Base-by-base conservation (phyloP, 2,888 invertebrate species). In the Willowsia nigromaculata region DNA sequence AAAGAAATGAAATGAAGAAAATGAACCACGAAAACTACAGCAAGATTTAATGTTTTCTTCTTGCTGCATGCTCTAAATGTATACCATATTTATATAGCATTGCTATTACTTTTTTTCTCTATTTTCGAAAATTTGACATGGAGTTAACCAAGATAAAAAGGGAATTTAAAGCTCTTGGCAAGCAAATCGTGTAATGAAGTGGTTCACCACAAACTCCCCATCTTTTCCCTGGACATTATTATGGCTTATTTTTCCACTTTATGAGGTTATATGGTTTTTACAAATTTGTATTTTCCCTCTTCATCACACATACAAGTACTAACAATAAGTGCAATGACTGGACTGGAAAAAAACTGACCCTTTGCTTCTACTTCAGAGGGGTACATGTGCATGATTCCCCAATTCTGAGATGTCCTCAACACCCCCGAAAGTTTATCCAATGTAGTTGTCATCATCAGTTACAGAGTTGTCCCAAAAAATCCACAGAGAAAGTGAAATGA, bases 131-230 rank as follows among this genome's bases (percentile, higher is more conserved):
- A 68, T 86, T 86, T 86, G 85, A 86, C 85, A 65, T 47, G 65
- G 85, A 86, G 76, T 85, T 62, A 76, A 74, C 84, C 56, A 85
- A 85, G 78, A 86, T 80, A 86, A 68, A 86, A 76, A 80, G 68
- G 71, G 81, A 87, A 87, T 87, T 87, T 87, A 81, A 62, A 80
- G 87, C 68, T 68, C 56, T 87, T 87, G 87, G 87, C 87, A 87
- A 87, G 71, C 65, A 68, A 65, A 87, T 71, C 47, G 81, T 65
- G 87, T 81, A 85, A 85, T 85, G 85, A 87, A 87, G 81, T 87
- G 87, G 87, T 87, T 87, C 59, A 81, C 87, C 87, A 87, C 87
- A 81, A 68, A 87, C 71, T 62, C 81, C 68, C 86, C 62, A 43
- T 85, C 76, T 85, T 76, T 76, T 62, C 43, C 47, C 59, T 85